Base-by-base conservation (phyloP, 2,113 vertebrate genomes). In the Merops nubicus region DNA sequence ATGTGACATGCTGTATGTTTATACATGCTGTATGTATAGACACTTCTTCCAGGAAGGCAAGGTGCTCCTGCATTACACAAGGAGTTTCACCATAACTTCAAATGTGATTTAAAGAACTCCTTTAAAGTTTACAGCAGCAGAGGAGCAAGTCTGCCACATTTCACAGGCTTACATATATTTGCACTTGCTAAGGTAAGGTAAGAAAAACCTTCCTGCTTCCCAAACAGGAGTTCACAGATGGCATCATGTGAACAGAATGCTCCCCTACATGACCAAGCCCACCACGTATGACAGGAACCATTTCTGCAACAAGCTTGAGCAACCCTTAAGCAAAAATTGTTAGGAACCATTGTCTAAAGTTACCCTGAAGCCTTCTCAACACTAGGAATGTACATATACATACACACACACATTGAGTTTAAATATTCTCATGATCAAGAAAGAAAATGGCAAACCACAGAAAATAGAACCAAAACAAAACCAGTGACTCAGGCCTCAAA, bases 1-100 rank as follows among this genome's bases (percentile, higher is more conserved):
- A 60, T 12, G 4, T 33, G 47, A 18, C 63, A 43, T 28, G 15
- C 45, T 59, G 15, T 20, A 68, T n/a, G n/a, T n/a, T n/a, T n/a
- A n/a, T n/a, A 62, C 34, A 42, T 17, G 8, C 28, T 73, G 12
- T n/a, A 12, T 23, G 6, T 16, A 31, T 15, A 67, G 31, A 45
- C 5, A 8, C 6, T 40, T 87, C 12, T 79, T 56, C 15, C 22
- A 54, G 33, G 33, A 69, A 11, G 12, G 4, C 18, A 88, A 53
- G 16, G 5, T 4, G 1, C 6, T 75, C 5, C n/a, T 76, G 38
- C 21, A 23, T 29, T 53, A 25, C 1, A 10, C 5, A 28, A 12
- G 1, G 1, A 68, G 19, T 53, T 86, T 76, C 72, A 45, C 23
- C 9, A 15, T 11, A 5, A 42, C 26, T 67, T 65, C 6, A 21